These are phyloP conservation scores for Drosophila takahashii DNA, from an alignment of 1,140 invertebrate genomes.

Conservation along the genomic window DNA sequence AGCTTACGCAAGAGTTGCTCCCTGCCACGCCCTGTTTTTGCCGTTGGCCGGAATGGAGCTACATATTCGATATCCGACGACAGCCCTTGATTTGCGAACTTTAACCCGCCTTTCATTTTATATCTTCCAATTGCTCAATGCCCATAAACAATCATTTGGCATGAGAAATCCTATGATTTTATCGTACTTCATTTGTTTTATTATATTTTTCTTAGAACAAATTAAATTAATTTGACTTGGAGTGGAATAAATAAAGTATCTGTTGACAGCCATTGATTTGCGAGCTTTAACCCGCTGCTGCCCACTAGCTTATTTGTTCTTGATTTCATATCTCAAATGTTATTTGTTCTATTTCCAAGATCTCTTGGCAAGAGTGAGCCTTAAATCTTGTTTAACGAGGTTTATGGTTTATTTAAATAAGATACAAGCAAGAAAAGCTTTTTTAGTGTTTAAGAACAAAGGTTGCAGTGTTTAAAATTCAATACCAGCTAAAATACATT, in stretches of 20 bases:
- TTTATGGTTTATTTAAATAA: neutral
- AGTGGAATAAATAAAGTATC: constrained; percentile 5
- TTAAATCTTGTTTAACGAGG: neutral
- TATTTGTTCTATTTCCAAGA: neutral
- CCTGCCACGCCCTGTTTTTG: constrained; percentile 18
- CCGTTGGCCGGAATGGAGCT: constrained; percentile 29
- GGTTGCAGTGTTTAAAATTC: no score
- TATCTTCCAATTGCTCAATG: constrained; percentile 20
- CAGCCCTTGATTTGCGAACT: constrained; percentile 40
- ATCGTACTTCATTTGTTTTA: neutral
- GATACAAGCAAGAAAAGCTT: neutral
- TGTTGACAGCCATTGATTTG: constrained; percentile 38
- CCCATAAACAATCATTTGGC: constrained; percentile 7
- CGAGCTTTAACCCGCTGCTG: constrained; percentile 5
- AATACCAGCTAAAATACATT: no score
- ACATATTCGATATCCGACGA: constrained; percentile 27
- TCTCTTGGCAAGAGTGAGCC: neutral
- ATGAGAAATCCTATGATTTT: neutral
- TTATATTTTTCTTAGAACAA: neutral
- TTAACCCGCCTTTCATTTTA: constrained; percentile 7
- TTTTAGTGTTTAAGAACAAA: no score
- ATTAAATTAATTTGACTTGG: neutral
- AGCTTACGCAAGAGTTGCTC: constrained; percentile 44
- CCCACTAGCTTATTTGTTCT: constrained; percentile 1
- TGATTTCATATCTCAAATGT: constrained; percentile 4